A percentile compares a stretch with the other conserved stretches of the same genome.
These are phyloP conservation scores for Chlorops oryzae DNA, from an alignment of 1,140 invertebrate species.

Conservation along the genomic window DNA sequence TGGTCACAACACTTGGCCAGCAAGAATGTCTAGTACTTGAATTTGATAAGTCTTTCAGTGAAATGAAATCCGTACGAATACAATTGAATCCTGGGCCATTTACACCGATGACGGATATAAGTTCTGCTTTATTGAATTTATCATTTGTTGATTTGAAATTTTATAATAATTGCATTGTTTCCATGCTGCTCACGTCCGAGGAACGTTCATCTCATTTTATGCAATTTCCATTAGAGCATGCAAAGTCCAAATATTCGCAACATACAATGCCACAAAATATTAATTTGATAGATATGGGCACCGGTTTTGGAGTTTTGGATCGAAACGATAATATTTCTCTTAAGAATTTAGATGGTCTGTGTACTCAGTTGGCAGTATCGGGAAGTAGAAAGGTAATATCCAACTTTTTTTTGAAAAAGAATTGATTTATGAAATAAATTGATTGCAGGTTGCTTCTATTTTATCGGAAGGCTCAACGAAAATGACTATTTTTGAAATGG, in stretches of 20 bases:
- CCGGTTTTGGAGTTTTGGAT: slow-evolving; percentile 50
- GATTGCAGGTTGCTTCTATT: slow-evolving; percentile 60
- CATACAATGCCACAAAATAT: slow-evolving; percentile 43
- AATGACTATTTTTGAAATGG: slow-evolving; percentile 84
- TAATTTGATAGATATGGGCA: slow-evolving; percentile 51
- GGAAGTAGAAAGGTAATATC: slow-evolving; percentile 72
- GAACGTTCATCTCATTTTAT: slow-evolving; percentile 58
- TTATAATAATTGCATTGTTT: slow-evolving; percentile 73
- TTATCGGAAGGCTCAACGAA: slow-evolving; percentile 72
- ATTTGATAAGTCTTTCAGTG: slow-evolving; percentile 20
- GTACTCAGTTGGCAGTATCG: slow-evolving; percentile 72
- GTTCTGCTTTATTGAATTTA: slow-evolving; percentile 34
- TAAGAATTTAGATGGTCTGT: slow-evolving; percentile 67
- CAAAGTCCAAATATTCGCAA: slow-evolving; percentile 45
- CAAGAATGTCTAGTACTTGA: slow-evolving; percentile 36
- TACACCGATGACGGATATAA: slow-evolving; percentile 23
- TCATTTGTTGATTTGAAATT: slow-evolving; percentile 56
- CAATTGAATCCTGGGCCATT: slow-evolving; percentile 41
- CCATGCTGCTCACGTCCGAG: slow-evolving; percentile 57
- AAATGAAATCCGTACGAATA: slow-evolving; percentile 28
- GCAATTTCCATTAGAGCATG: slow-evolving; percentile 57
- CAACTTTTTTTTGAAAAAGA: not conserved
- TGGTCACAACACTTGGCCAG: slow-evolving; percentile 28
- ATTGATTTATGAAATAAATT: too few relatives aligned
- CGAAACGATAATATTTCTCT: slow-evolving; percentile 50